Evolutionary conservation across 2,113 vertebrate species (phyloP).

Genomic region (Lampris megalopsis): DNA sequence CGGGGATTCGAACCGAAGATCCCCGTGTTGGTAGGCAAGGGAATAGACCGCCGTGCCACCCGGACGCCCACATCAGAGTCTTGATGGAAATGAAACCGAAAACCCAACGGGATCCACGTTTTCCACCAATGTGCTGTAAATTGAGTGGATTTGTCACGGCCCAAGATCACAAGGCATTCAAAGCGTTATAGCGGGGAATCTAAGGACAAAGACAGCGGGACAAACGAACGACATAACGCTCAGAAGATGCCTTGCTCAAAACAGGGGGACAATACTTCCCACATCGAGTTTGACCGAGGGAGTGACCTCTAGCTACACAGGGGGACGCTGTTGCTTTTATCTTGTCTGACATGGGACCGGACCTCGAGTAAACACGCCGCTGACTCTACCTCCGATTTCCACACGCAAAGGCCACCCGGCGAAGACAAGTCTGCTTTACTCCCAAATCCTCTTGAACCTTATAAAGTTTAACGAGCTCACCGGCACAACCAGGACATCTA

Average conservation of each 20-base stretch:
- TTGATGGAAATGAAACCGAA: background rate
- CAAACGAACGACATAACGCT: conserved; percentile 37
- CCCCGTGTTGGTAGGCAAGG: no score
- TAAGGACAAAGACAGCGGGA: conserved; percentile 23
- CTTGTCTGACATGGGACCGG: background rate
- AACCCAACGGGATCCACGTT: background rate
- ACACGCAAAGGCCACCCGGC: no score
- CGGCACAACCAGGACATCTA: background rate
- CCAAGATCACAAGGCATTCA: conserved; percentile 4
- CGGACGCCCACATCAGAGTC: background rate
- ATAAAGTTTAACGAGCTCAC: background rate
- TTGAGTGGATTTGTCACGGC: background rate
- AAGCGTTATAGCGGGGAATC: conserved; percentile 11
- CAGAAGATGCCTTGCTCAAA: conserved; percentile 33
- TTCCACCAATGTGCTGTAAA: background rate
- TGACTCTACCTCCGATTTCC: no score
- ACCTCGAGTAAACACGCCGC: no score
- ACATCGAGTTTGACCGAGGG: conserved; percentile 54
- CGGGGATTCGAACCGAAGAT: no score
- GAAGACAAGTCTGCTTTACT: no score
- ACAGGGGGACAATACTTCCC: conserved; percentile 33
- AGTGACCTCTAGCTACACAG: background rate
- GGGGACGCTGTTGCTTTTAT: no score
- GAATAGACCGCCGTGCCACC: no score
- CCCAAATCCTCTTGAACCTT: background rate